Percentiles rank a stretch among this genome's conserved stretches.
phyloP scores from a whole-genome alignment of 2,113 vertebrate species.

The Numida meleagris region DNA sequence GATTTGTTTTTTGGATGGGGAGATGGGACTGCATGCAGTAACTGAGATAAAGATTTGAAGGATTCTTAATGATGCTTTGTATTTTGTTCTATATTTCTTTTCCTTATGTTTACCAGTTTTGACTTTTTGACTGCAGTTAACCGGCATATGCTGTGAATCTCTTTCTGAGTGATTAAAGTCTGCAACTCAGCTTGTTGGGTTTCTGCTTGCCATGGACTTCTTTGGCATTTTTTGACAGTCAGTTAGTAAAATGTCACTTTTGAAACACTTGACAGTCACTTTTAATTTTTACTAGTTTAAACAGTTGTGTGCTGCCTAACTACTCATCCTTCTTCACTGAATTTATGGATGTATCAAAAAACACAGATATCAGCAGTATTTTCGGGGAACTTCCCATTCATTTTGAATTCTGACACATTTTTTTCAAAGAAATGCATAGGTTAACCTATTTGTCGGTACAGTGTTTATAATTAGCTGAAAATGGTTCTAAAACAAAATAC shows the following conservation, averaged over 20 bases:
- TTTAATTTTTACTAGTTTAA: not conserved
- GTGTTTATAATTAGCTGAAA: not conserved
- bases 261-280: not conserved
- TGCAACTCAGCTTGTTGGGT: not conserved
- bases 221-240: not conserved
- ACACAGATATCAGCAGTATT: not conserved
- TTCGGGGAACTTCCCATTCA: not conserved
- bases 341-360: not conserved
- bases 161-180: not conserved
- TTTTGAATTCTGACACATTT: not conserved
- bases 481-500: not conserved
- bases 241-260: not conserved
- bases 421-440: not conserved
- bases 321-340: not conserved
- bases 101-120: not conserved
- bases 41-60: not conserved
- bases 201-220: not conserved
- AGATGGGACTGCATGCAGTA: not conserved
- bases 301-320: not conserved
- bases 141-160: not conserved
- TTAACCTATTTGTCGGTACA: not conserved
- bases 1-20: not conserved
- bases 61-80: not conserved
- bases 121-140: not conserved
- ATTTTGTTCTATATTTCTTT: not conserved